Evolutionary conservation across 2,113 vertebrate genomes (phyloP), one percentile per base, ranked within the genome.

Genomic region (Vicugna pacos): DNA sequence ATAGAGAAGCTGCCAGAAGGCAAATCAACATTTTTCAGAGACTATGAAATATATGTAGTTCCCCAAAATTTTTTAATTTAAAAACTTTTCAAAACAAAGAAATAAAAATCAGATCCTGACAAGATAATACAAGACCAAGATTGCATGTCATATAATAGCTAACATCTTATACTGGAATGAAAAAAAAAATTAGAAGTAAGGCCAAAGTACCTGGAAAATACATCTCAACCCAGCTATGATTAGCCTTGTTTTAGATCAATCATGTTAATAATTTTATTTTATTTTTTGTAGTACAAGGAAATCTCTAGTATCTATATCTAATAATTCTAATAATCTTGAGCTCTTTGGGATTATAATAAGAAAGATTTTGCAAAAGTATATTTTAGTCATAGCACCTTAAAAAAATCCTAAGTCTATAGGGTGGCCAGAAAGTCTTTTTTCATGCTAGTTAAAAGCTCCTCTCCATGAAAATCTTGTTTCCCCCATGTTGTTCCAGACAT

Each of bases 241-340:
- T 56, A 73, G 28, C 50, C 75, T 90, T 73, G 22, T 92, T 93
- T 77, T 67, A 92, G 54, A 86, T 60, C 26, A 67, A 16, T 60
- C 48, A 12, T 54, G 35, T 77, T 83, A 67, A 82, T 81, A 38
- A 70, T 69, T 93, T 76, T 75, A 64, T 56, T 89, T 80, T 94
- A 20, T 91, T 42, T 42, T 42, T 73, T 35, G 26, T 64, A 92
- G 50, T 46, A 15, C 5, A 88, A 65, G 77, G 77, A 83, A 62
- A 89, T 92, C 75, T 26, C 60, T 64, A 84, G 48, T 80, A 83
- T 50, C 56, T 84, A 0, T 62, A 76, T 65, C 32, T 81, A 89
- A 62, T 76, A 32, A 89, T 79, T 94, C 82, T 58, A 87, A 87
- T 65, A 67, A 91, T 62, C 42, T 52, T 72, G n/a, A 83, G 56